These are phyloP conservation scores for Echiichthys vipera DNA, from an alignment of 2,797 vertebrate genomes.

Conservation along the genomic window DNA sequence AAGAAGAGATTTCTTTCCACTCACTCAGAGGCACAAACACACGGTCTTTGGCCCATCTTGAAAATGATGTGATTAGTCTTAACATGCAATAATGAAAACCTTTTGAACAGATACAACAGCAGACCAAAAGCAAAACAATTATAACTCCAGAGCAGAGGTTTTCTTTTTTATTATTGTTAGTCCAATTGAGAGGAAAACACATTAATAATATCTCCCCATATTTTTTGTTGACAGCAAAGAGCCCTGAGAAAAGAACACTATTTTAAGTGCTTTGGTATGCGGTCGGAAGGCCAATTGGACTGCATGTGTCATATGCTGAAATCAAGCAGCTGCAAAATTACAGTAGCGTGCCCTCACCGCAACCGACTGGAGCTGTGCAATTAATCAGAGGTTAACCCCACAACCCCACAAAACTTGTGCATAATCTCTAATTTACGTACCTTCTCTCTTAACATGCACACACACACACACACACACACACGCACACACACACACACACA, in stretches of 20 bases:
- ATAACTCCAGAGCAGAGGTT: constrained; percentile 19
- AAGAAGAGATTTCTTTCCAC: constrained; percentile 28
- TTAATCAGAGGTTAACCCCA: constrained; percentile 86
- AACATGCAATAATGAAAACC: constrained; percentile 16
- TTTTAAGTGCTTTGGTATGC: constrained; percentile 81
- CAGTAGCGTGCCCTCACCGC: constrained; percentile 80
- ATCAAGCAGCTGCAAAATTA: constrained; percentile 86
- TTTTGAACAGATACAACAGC: constrained; percentile 13
- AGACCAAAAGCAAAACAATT: constrained; percentile 30
- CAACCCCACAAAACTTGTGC: constrained; percentile 74
- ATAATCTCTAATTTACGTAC: constrained; percentile 80
- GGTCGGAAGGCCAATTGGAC: constrained; percentile 80
- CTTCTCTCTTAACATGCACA: constrained; percentile 41
- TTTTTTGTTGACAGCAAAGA: constrained; percentile 72
- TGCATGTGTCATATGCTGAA: constrained; percentile 76
- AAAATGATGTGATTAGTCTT: constrained; percentile 32
- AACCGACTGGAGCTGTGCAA: constrained; percentile 81
- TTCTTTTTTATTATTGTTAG: constrained; percentile 42
- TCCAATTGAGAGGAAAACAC: constrained; percentile 55
- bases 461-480: constrained; percentile 37
- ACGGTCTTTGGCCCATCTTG: constrained; percentile 6
- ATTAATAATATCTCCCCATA: constrained; percentile 72
- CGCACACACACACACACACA: constrained; percentile 20
- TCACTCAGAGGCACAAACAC: constrained; percentile 9
- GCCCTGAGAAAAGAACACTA: constrained; percentile 74